Percentiles rank a stretch among this genome's conserved stretches.
Conservation (phyloP, 2,888 invertebrate species). For the Hetaerina titia region DNA sequence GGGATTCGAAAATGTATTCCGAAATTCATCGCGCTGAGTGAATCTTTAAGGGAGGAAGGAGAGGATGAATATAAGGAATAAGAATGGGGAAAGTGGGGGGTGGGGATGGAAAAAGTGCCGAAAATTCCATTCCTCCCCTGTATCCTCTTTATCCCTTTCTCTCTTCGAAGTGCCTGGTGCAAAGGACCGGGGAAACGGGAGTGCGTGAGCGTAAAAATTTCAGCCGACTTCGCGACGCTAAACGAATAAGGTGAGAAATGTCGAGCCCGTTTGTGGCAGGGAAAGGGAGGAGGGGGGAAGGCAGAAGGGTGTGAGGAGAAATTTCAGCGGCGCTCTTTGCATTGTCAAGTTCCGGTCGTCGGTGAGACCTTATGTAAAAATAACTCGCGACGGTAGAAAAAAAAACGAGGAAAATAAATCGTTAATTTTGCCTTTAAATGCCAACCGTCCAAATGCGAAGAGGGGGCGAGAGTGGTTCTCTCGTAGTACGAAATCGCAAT, state of each 20-base stretch:
- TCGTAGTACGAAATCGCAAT: background rate
- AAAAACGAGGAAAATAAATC: background rate
- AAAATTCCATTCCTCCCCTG: too few species aligned
- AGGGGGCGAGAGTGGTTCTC: slow-evolving; percentile 12
- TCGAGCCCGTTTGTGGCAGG: background rate
- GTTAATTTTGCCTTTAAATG: background rate
- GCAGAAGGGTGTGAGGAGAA: background rate
- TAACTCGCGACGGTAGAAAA: background rate
- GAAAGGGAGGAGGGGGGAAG: background rate
- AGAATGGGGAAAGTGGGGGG: too few species aligned
- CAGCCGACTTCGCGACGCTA: background rate
- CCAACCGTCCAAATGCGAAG: background rate
- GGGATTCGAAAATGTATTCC: background rate
- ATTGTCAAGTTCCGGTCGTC: background rate
- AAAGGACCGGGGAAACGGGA: background rate
- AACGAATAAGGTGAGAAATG: background rate
- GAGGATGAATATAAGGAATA: too few species aligned
- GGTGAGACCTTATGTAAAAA: background rate
- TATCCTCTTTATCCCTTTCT: background rate
- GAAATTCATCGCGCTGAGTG: background rate
- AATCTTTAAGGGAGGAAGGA: too few species aligned
- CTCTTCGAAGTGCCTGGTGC: background rate
- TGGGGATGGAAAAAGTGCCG: too few species aligned
- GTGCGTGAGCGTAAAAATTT: background rate
- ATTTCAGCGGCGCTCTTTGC: slow-evolving; percentile 13